Evolutionary conservation across 2,888 invertebrate species (phyloP).

Genomic region (Thumatha senex): DNA sequence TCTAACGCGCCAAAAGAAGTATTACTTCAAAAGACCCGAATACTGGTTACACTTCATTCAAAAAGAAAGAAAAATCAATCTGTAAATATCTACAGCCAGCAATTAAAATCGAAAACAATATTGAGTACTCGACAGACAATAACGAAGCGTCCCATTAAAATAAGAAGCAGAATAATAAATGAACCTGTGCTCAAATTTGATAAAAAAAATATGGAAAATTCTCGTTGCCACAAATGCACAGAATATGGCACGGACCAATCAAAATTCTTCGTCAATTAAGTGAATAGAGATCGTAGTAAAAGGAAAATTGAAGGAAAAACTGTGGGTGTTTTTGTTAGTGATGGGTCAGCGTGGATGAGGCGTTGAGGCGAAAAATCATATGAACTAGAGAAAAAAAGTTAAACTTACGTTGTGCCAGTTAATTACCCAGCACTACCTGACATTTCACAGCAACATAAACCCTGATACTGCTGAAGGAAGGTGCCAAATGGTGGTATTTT

Average conservation of each 20-base stretch:
- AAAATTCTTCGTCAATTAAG: conserved; percentile 83
- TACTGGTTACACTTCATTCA: conserved; percentile 49
- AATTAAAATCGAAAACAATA: conserved; percentile 77
- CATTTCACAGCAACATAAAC: no score
- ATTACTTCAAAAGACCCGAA: conserved; percentile 32
- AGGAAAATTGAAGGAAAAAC: conserved; percentile 82
- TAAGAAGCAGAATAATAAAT: conserved; percentile 80
- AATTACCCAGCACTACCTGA: no score
- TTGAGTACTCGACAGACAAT: conserved; percentile 68
- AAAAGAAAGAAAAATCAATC: conserved; percentile 51
- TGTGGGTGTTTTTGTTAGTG: conserved; percentile 70
- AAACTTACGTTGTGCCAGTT: no score
- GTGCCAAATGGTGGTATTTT: no score
- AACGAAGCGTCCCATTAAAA: conserved; percentile 81
- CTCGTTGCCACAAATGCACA: conserved; percentile 72
- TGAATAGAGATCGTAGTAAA: conserved; percentile 77
- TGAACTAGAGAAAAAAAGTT: background rate
- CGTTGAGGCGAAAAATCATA: background rate
- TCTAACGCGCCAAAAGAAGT: no score
- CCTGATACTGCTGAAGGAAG: no score
- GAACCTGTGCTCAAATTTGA: conserved; percentile 64
- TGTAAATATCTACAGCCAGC: conserved; percentile 46
- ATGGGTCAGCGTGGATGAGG: conserved; percentile 15
- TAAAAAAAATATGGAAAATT: conserved; percentile 45
- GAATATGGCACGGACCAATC: conserved; percentile 80